A percentile compares a stretch with the other conserved stretches of the same genome.
These are phyloP conservation scores for Ceyx erithaca DNA, from an alignment of 2,797 vertebrate species.

Conservation along the genomic window DNA sequence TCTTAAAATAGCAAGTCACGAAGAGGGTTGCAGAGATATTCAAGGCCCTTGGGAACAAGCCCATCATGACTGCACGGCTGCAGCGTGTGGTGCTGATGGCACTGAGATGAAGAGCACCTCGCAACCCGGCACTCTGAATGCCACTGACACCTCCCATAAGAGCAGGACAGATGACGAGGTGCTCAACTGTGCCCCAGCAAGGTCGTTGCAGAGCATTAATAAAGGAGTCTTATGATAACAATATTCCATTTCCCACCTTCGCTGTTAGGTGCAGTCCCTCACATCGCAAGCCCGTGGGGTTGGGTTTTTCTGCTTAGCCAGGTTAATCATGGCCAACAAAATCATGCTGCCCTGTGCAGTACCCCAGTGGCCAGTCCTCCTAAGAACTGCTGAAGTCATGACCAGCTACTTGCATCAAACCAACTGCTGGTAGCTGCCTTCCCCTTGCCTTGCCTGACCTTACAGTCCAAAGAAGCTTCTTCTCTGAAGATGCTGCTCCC, in stretches of 20 bases:
- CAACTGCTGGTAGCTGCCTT: background rate
- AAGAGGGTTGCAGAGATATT: slow-evolving; percentile 4
- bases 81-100: background rate
- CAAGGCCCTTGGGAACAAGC: slow-evolving; percentile 46
- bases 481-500: background rate
- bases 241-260: background rate
- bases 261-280: background rate
- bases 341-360: background rate
- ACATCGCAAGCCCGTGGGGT: background rate
- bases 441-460: background rate
- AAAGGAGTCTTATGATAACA: slow-evolving; percentile 10
- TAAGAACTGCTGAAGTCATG: background rate
- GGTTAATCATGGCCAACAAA: background rate
- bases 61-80: background rate
- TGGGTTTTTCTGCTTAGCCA: background rate
- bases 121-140: background rate
- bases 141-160: slow-evolving; percentile 18
- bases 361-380: background rate
- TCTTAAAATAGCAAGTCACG: slow-evolving; percentile 61
- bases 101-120: background rate
- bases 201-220: slow-evolving; percentile 57
- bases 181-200: slow-evolving; percentile 52
- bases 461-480: background rate
- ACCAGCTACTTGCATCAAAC: rapidly evolving
- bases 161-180: slow-evolving; percentile 61